These are phyloP conservation scores for Zelleria hepariella DNA, from an alignment of 2,888 invertebrate species.

Conservation along the genomic window DNA sequence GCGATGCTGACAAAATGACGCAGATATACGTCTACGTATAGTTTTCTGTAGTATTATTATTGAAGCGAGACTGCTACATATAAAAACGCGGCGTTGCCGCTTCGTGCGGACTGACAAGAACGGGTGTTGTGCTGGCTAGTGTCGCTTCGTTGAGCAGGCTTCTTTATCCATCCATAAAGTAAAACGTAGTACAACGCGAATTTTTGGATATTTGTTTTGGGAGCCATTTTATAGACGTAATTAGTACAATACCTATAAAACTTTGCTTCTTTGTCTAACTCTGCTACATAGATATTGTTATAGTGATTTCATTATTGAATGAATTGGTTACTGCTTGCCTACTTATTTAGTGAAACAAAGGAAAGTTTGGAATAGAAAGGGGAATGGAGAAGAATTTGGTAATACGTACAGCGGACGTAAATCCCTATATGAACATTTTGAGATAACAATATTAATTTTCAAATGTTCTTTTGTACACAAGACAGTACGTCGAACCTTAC, in stretches of 20 bases:
- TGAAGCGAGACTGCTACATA: constrained; percentile 10
- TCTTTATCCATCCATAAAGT: not conserved
- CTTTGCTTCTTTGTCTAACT: too few relatives aligned
- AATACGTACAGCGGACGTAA: too few relatives aligned
- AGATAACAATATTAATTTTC: too few relatives aligned
- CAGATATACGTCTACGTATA: not conserved
- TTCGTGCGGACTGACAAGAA: constrained; percentile 24
- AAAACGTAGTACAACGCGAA: not conserved
- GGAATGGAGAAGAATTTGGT: too few relatives aligned
- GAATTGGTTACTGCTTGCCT: too few relatives aligned
- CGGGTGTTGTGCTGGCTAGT: constrained; percentile 23
- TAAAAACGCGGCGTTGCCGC: constrained; percentile 44
- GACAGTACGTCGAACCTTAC: too few relatives aligned
- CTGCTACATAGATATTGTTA: too few relatives aligned
- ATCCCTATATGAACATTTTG: too few relatives aligned
- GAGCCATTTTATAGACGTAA: not conserved
- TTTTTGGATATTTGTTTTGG: not conserved
- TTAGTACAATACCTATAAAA: not conserved
- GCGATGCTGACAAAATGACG: not conserved
- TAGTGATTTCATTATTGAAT: too few relatives aligned
- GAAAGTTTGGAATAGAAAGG: too few relatives aligned
- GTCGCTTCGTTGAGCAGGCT: constrained; percentile 29
- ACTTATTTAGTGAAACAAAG: too few relatives aligned
- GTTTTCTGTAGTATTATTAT: not conserved
- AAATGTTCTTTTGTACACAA: too few relatives aligned